Base-by-base conservation (phyloP, 2,113 vertebrate species). In the Pao palembangensis region DNA sequence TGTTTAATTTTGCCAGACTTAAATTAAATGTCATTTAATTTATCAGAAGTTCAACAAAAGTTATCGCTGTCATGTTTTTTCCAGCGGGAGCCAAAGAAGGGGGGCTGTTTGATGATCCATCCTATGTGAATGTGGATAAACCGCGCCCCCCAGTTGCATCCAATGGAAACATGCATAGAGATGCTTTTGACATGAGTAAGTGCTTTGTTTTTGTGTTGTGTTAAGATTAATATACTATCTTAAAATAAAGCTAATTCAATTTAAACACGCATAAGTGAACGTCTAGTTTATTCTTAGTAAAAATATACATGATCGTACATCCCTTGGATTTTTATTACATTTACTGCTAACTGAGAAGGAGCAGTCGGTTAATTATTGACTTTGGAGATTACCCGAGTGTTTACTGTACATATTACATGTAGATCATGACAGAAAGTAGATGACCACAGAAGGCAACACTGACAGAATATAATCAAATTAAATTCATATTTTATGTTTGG, bases 171-270 rank as follows among this genome's bases (percentile, higher is more conserved):
- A 18, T 87, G 6, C 93, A 98, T 84, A 91, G 93, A 48, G 96
- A 98, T 58, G 93, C 93, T 34, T 99, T 98, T 0, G 95, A 98
- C 79, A 98, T 98, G 96, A 99, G 96, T 98, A 82, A 92, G 90
- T 80, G 31, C 43, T 28, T 58, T 38, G 17, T 49, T 49, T 18
- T 2, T 28, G 20, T 34, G 10, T 28, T 58, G 23, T 63, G 7
- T 18, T 47, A 6, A 31, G 23, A 17, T 15, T 34, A n/a, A 53
- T 28, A 34, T 34, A 16, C 14, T n/a, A 10, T 16, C 28, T 53
- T 25, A n/a, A 48, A 18, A 48, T 38, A 3, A 12, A 38, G 34
- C 34, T 38, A 38, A 38, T 11, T 38, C 10, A 12, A 12, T 12
- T 38, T 38, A 8, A 38, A 38, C 8, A 38, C 34, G 1, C 34